Evolutionary conservation across 1,140 invertebrate species (phyloP), one percentile per base, ranked within the genome.

Genomic region (Maniola jurtina): DNA sequence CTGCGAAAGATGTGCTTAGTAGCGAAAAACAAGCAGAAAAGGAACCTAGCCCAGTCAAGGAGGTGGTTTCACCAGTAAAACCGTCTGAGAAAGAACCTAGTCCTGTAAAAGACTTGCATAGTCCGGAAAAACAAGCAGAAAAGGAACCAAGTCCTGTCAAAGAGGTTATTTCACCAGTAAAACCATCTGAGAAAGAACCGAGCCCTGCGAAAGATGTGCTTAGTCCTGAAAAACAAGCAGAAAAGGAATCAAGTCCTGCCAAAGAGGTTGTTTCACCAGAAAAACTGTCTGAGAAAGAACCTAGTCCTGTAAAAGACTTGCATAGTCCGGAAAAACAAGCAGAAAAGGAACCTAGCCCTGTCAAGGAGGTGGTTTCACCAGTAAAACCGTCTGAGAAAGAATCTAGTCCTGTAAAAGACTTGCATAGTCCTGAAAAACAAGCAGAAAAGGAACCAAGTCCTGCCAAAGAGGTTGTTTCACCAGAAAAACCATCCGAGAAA

Each of bases 111-210:
- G 55, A 56, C 47, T 42, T 40, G n/a, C n/a, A n/a, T n/a, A n/a
- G n/a, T 40, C 6, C 10, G 36, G 48, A 16, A 35, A 42, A 13
- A 33, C 34, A 6, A n/a, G 8, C n/a, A 1, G 68, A 66, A 0
- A 73, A 77, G 34, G 15, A 34, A 14, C 25, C 60, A 5, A 67
- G 55, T 13, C 68, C 60, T 45, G 47, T 36, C 1, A 63, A 74
- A 3, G n/a, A n/a, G n/a, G n/a, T n/a, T n/a, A n/a, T n/a, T 8
- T 61, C 14, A 10, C 40, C 40, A 15, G 38, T 16, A 10, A 33
- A 58, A 25, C 45, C 16, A 34, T 11, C n/a, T 10, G 40, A 34
- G 34, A 33, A 59, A 5, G 38, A 15, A 59, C 64, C 47, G 0
- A 62, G 55, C 16, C 66, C 60, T 10, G 10, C 38, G 1, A 58